Evolutionary conservation across 1,140 invertebrate species (phyloP).

Genomic region (Tigriopus japonicus): DNA sequence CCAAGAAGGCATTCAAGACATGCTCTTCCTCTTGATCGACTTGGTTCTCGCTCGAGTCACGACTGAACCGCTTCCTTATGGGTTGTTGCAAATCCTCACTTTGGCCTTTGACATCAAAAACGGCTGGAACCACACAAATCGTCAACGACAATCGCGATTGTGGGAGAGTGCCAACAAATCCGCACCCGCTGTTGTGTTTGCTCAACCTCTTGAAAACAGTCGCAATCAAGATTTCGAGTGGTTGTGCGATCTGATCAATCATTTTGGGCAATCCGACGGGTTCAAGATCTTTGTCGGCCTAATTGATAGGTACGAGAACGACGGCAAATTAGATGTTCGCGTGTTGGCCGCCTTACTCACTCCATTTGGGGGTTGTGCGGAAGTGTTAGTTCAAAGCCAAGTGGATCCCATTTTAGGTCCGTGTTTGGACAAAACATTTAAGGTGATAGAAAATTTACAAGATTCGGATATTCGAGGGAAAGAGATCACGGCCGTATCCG

Average conservation of each 20-base stretch:
- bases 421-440: slow-evolving; percentile 14
- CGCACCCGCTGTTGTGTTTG: background rate
- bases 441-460: background rate
- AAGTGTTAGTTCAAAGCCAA: slow-evolving; percentile 3
- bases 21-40: slow-evolving; percentile 31
- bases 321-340: slow-evolving; percentile 21
- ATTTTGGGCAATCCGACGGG: slow-evolving; percentile 31
- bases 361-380: slow-evolving; percentile 26
- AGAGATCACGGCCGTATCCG: slow-evolving; percentile 30
- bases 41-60: slow-evolving; percentile 28
- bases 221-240: slow-evolving; percentile 25
- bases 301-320: slow-evolving; percentile 24
- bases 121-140: slow-evolving; percentile 32
- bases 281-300: slow-evolving; percentile 26
- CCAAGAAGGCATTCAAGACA: slow-evolving; percentile 33
- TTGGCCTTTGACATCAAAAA: slow-evolving; percentile 29
- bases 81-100: slow-evolving; percentile 23
- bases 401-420: slow-evolving; percentile 9
- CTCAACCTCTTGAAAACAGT: slow-evolving; percentile 17
- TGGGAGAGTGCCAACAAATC: background rate
- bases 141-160: slow-evolving; percentile 15
- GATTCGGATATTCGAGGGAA: slow-evolving; percentile 20
- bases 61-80: slow-evolving; percentile 24
- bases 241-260: slow-evolving; percentile 32
- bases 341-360: slow-evolving; percentile 26